Base-by-base conservation (phyloP, 2,888 invertebrate genomes). In the Antheraea yamamai region DNA sequence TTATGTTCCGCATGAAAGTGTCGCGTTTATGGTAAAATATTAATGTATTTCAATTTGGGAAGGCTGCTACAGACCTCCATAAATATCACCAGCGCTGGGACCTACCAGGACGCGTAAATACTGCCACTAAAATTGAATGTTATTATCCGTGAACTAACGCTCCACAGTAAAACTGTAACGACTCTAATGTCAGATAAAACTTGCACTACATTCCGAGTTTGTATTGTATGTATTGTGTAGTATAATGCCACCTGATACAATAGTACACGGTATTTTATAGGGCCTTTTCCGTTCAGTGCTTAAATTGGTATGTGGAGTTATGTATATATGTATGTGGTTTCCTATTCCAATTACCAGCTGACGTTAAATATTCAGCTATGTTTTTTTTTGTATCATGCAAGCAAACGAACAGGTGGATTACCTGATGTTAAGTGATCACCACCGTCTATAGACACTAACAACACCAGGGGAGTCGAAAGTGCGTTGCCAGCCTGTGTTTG, bases 21-120 rank as follows among this genome's bases (percentile, higher is more conserved):
- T 95, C 94, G 93, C 93, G 90, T 94, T 94, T 94, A 93, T 94
- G 93, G 92, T 94, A 93, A 94, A 93, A 94, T 95, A 95, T 95
- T 94, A 95, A 95, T 95, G 93, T 94, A 93, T 95, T 95, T 94
- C 94, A 95, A 94, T 95, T 95, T 93, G 93, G 92, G 88, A 87
- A 89, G 90, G 89, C 90, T 91, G 90, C 89, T 91, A 89, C 89
- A 92, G 91, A 94, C 94, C 94, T 91, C 92, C 91, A 94, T 95
- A 95, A 95, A 95, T 94, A 94, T 92, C 90, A 87, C 88, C 87
- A 87, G 90, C 88, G 89, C 81, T 85, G 87, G 88, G 87, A 87
- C 88, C 89, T 88, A 86, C 86, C 84, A 89, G 89, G 87, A 88
- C 89, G 89, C 92, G 93, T 94, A 93, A 94, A 93, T 93, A 93